Base-by-base conservation (phyloP, 2,797 vertebrate species). In the Sebastes elongatus region DNA sequence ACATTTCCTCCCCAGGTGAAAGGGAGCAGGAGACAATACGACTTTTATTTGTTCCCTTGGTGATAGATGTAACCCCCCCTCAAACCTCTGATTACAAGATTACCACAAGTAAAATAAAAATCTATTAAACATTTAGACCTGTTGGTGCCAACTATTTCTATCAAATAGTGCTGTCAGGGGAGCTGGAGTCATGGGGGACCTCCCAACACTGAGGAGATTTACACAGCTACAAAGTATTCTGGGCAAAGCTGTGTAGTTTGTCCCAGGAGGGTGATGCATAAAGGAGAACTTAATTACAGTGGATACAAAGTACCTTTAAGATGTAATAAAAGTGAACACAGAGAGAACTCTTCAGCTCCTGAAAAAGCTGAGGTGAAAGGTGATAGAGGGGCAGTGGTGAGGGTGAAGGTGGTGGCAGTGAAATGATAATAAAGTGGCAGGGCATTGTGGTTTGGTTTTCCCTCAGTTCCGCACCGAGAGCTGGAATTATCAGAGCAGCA, bases 101-200 rank as follows among this genome's bases (percentile, higher is more conserved):
- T 88, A 93, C 82, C 42, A 57, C 81, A 82, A 92, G 89, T 92
- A 88, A 91, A 93, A 89, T 86, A 86, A 91, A 84, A 94, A 95
- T 94, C 90, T 93, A 93, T 94, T 92, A 92, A 93, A 91, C 76
- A 89, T 93, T 93, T 92, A 93, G 84, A 92, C 82, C 74, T 89
- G 82, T 86, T 89, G 74, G 79, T 79, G 57, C 61, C 78, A 72
- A 57, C 33, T 61, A 16, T 83, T 92, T 87, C 84, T 73, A 86
- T 83, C 83, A 81, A 77, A 85, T 16, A n/a, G 69, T 60, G 32
- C 66, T 73, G 81, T 76, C 72, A 69, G 59, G 71, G 73, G 87
- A 86, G 71, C 79, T 65, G 46, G 56, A 88, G 80, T 46, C 52
- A 25, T 2, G 18, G 62, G 67, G 78, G 80, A 66, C 65, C 68